These are phyloP conservation scores for Diachasmimorpha longicaudata DNA, from an alignment of 1,140 invertebrate species.

Conservation along the genomic window DNA sequence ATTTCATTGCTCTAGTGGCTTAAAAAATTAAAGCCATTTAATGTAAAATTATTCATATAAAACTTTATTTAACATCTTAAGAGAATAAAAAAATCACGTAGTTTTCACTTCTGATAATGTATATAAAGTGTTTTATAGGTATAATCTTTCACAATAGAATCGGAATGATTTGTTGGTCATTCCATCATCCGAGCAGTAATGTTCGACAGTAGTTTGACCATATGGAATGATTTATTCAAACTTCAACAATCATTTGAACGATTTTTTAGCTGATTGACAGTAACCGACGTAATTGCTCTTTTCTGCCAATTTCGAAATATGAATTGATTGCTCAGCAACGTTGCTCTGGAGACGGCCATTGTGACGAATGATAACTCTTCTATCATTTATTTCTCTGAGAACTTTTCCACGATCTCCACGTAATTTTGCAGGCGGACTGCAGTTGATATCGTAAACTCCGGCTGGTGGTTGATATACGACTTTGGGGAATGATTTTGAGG, in stretches of 20 bases:
- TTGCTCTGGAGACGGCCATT: background rate
- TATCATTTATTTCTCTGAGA: background rate
- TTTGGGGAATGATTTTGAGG: background rate
- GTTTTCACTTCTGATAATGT: background rate
- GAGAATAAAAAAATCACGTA: background rate
- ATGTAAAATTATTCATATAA: background rate
- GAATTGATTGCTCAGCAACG: background rate
- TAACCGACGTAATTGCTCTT: background rate
- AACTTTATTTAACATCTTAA: background rate
- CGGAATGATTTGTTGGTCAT: background rate
- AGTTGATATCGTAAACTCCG: background rate
- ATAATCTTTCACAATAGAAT: background rate
- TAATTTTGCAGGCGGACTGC: background rate
- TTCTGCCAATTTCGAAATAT: background rate
- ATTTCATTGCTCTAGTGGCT: no score
- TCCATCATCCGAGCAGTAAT: background rate
- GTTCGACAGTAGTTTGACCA: background rate
- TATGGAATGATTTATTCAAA: background rate
- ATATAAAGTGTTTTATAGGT: background rate
- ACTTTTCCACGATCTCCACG: background rate
- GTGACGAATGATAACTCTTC: background rate
- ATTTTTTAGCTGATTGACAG: background rate
- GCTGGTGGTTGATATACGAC: background rate
- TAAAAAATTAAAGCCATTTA: no score
- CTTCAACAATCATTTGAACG: background rate